phyloP scores from a whole-genome alignment of 37 sponge, comb jelly and placozoan species.

The Hexactinellida sp. region DNA sequence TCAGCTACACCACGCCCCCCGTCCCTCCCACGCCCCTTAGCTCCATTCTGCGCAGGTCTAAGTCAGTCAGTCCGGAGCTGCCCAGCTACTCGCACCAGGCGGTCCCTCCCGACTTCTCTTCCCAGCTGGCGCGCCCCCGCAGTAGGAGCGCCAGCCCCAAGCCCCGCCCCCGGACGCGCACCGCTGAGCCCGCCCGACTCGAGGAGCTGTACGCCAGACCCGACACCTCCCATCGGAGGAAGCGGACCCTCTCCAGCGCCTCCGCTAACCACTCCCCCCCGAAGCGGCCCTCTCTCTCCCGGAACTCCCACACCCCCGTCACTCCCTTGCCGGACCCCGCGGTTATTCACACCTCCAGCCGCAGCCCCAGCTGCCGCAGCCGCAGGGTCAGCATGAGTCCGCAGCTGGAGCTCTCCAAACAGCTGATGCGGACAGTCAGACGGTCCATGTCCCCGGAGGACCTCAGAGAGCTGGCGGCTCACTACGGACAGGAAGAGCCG shows the following conservation, averaged over 20 bases:
- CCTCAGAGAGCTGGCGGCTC: not conserved
- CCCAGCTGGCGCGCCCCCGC: not conserved
- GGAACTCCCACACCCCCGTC: not conserved
- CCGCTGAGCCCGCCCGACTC: not conserved
- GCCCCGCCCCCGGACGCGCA: not conserved
- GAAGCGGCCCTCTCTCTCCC: not conserved
- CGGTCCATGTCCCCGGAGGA: constrained; percentile 13
- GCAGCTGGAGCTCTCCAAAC: not conserved
- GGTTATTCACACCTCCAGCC: not conserved
- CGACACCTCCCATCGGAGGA: not conserved
- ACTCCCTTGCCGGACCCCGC: not conserved
- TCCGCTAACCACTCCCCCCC: constrained; percentile 1
- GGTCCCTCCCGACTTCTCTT: not conserved
- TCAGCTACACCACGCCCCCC: not conserved
- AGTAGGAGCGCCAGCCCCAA: not conserved
- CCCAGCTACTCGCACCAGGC: not conserved
- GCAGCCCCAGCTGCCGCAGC: not conserved
- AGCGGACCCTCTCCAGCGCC: not conserved
- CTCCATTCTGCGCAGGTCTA: not conserved
- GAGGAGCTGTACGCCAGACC: constrained; percentile 3
- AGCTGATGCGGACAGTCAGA: constrained; percentile 8
- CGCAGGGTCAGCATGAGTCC: constrained; percentile 14
- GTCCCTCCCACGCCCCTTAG: not conserved
- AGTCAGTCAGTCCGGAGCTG: not conserved
- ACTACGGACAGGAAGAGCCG: not conserved